Base-by-base conservation (phyloP, 2,888 invertebrate species). In the Cybosia mesomella region DNA sequence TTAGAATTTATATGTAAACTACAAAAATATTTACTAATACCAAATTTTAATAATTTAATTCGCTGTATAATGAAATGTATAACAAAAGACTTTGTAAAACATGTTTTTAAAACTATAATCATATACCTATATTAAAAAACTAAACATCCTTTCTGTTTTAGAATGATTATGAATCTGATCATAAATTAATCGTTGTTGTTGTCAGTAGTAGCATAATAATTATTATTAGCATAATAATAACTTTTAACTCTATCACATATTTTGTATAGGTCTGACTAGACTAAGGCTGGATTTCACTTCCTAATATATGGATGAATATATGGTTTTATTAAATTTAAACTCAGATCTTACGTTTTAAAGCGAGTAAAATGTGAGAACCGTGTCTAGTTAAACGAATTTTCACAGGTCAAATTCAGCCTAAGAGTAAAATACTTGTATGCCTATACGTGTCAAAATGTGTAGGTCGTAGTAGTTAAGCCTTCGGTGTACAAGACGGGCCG, bases 401-500 rank as follows among this genome's bases (percentile, higher is more conserved):
- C 28, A 22, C 5, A 3, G 13, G 54, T 55, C 1, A 5, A 13
- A 24, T 57, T 18, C 13, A 18, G n/a, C 15, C 32, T 28, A 8
- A 58, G n/a, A 34, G 11, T n/a, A 55, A 43, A 57, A 62, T 21
- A 32, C 28, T 49, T 28, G 11, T 66, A 21, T 2, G 22, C 34
- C 10, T 21, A 60, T 53, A 49, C 49, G 71, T 75, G 67, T 85
- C 82, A 83, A 85, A 77, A 74, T 67, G 10, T 34, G 28, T 67
- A 22, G 60, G 71, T 82, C 80, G 77, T 59, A 65, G 79, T 85
- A 81, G 60, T 55, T 28, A 60, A 75, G 73, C 65, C 55, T 61
- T 71, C 75, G 73, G 75, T 70, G 76, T 77, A 72, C 74, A 75
- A 72, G 74, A 80, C 77, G 73, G 71, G 79, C 79, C 65, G 73